Evolutionary conservation across 2,113 vertebrate genomes (phyloP), one percentile per base, ranked within the genome.

Genomic region (Callorhinus ursinus): DNA sequence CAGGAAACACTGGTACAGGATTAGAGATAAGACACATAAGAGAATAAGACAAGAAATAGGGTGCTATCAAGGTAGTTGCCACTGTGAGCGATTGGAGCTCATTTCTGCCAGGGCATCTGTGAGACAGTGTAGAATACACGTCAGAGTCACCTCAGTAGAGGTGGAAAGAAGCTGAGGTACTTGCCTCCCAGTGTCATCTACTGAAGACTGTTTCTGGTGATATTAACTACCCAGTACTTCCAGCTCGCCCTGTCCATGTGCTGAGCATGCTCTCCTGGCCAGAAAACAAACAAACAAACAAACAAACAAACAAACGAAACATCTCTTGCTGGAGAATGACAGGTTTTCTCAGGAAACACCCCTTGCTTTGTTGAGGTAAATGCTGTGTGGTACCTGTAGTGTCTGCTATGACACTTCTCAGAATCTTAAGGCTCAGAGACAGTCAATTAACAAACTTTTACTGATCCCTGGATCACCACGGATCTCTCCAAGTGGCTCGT

Each of bases 351-450:
- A 39, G 28, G 28, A 36, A 93, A 39, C 3, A 33, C 18, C 3
- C 19, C 72, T 88, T 89, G 49, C 19, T 26, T 21, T 5, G 5
- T 7, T 90, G 13, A 94, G 5, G 2, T 57, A 74, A 67, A 81
- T 24, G 7, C 11, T 9, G 1, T 22, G 1, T 5, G 33, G 5
- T n/a, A 88, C 65, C 26, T 65, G 16, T 0, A 26, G 1, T 4
- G 3, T 69, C 65, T 79, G 33, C 33, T 36, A 16, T 6, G 8
- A 39, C 19, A 55, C 28, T 63, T 67, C 36, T 65, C 36, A 77
- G 83, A 24, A 36, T 71, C 28, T 49, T 79, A 46, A 59, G 9
- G 39, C 65, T 22, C 16, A 77, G 26, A 91, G 69, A n/a, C 8
- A 59, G 18, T 36, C n/a, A 49, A 36, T 24, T 11, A n/a, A 24